Conservation (phyloP, 2,888 invertebrate genomes). For the Drymonia ruficornis region DNA sequence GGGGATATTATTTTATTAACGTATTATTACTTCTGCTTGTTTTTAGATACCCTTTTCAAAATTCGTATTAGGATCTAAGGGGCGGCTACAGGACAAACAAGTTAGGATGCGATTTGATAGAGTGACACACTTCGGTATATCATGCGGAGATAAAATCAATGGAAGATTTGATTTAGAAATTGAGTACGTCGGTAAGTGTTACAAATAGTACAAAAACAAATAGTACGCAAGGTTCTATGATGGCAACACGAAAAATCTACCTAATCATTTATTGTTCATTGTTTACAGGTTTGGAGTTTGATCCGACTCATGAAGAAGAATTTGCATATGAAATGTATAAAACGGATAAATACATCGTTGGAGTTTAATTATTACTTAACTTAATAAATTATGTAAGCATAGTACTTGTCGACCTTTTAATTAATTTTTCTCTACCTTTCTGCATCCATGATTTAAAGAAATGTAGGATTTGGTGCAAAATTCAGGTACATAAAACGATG, state of each 20-base stretch:
- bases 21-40: background rate
- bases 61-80: conserved; percentile 93
- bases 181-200: conserved; percentile 91
- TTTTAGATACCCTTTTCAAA: conserved; percentile 97
- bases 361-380: conserved; percentile 68
- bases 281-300: conserved; percentile 88
- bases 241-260: too few relatives aligned
- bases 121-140: conserved; percentile 92
- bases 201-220: too few relatives aligned
- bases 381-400: background rate
- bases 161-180: conserved; percentile 93
- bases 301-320: conserved; percentile 91
- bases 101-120: conserved; percentile 82
- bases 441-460: too few relatives aligned
- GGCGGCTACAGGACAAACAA: conserved; percentile 94
- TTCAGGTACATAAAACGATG: too few relatives aligned
- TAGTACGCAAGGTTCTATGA: too few relatives aligned
- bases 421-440: too few relatives aligned
- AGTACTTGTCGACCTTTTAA: too few relatives aligned
- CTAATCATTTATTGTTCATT: background rate
- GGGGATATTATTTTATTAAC: too few relatives aligned
- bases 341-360: conserved; percentile 87
- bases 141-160: conserved; percentile 90
- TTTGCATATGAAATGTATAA: conserved; percentile 98
- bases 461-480: too few relatives aligned